Conservation (phyloP, 2,888 invertebrate species). For the Hemistola chrysoprasaria region DNA sequence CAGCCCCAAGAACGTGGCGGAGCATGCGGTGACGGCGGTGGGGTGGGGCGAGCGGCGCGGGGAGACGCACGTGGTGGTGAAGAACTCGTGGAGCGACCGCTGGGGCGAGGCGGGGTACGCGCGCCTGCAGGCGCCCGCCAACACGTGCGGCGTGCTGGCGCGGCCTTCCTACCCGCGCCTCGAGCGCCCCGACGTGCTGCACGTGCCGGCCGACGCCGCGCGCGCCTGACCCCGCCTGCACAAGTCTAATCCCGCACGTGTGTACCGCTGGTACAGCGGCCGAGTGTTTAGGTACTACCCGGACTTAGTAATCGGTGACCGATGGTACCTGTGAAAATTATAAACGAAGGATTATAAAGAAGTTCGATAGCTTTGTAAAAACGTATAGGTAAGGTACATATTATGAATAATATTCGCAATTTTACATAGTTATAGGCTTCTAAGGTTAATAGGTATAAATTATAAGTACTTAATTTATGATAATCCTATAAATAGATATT, state of each 20-base stretch:
- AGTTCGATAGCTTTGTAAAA: no score
- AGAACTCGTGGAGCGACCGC: slow-evolving; percentile 62
- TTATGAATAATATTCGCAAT: no score
- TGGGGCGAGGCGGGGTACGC: slow-evolving; percentile 65
- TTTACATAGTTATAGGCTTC: no score
- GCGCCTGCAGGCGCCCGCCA: slow-evolving; percentile 52
- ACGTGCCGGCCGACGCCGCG: slow-evolving; percentile 26
- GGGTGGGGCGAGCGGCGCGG: slow-evolving; percentile 57
- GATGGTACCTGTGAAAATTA: background rate
- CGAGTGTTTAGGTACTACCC: no score
- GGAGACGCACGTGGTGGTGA: slow-evolving; percentile 60
- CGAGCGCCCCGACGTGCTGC: slow-evolving; percentile 45
- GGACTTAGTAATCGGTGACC: no score
- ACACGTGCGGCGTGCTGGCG: slow-evolving; percentile 64
- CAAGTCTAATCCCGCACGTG: background rate
- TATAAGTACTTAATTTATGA: no score
- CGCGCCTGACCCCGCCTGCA: slow-evolving; percentile 3
- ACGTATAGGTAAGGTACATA: no score
- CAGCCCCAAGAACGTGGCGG: slow-evolving; percentile 43
- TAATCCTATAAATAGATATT: no score
- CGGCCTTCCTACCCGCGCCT: slow-evolving; percentile 56
- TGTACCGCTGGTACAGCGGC: no score
- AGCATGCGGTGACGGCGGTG: slow-evolving; percentile 65
- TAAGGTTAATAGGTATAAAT: no score
- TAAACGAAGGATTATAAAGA: background rate